phyloP scores from a whole-genome alignment of 2,888 invertebrate species.

The Platycheirus albimanus region DNA sequence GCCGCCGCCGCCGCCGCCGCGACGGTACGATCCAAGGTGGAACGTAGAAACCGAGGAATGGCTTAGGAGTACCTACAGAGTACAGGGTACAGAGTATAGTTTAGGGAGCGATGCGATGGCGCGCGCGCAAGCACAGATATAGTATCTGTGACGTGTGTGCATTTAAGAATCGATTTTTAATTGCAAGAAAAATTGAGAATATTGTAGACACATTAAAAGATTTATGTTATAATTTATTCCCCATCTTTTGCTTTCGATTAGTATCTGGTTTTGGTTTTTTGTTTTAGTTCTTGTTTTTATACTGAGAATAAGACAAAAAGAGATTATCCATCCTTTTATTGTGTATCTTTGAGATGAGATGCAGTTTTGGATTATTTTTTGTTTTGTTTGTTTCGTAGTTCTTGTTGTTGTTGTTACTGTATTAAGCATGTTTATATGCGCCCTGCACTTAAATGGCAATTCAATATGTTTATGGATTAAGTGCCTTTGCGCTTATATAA shows the following conservation, averaged over 20 bases:
- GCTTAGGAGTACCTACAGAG: too few relatives aligned
- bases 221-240: constrained; percentile 71
- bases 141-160: constrained; percentile 64
- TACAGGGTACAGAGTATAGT: too few relatives aligned
- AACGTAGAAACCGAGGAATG: too few relatives aligned
- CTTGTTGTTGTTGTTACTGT: constrained; percentile 9
- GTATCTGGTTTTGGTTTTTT: constrained; percentile 58
- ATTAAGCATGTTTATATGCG: constrained; percentile 30
- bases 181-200: constrained; percentile 73
- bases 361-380: constrained; percentile 33
- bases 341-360: constrained; percentile 48
- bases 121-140: constrained; percentile 37
- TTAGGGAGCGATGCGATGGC: too few relatives aligned
- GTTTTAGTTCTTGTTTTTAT: constrained; percentile 36
- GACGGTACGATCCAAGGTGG: too few relatives aligned
- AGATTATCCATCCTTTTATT: constrained; percentile 39
- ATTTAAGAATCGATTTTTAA: constrained; percentile 71
- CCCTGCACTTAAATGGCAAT: constrained; percentile 44
- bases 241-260: constrained; percentile 66
- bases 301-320: background rate
- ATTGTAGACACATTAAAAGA: constrained; percentile 71
- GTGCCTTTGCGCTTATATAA: constrained; percentile 22
- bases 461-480: constrained; percentile 61
- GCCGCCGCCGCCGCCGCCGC: too few relatives aligned
- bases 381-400: too few relatives aligned